A percentile compares a stretch with the other conserved stretches of the same genome.
These are phyloP conservation scores for Drosophila nasuta DNA, from an alignment of 1,140 invertebrate species.

Conservation along the genomic window DNA sequence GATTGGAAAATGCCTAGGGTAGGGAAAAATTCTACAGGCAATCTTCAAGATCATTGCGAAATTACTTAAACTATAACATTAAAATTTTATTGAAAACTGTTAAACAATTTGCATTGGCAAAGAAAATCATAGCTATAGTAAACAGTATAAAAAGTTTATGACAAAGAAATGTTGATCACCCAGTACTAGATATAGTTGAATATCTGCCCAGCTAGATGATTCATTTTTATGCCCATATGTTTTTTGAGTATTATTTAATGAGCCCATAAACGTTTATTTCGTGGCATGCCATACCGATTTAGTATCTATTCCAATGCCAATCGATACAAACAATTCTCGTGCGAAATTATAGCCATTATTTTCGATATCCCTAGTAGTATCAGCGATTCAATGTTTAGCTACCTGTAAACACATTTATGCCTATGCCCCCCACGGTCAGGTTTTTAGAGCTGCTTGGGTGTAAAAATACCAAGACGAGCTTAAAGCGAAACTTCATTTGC, in stretches of 20 bases:
- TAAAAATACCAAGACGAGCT: conserved; percentile 29
- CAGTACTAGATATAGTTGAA: background rate
- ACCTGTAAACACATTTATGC: conserved; percentile 79
- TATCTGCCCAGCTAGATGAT: background rate
- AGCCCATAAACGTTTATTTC: conserved; percentile 30
- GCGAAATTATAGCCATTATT: conserved; percentile 28
- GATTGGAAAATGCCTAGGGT: no score
- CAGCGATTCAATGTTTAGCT: conserved; percentile 59
- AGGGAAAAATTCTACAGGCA: no score
- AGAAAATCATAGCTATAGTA: no score
- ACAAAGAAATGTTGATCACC: background rate
- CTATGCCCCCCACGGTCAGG: conserved; percentile 60
- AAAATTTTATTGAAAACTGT: no score
- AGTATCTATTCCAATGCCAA: conserved; percentile 19
- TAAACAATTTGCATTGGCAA: no score
- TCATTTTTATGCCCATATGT: conserved; percentile 1
- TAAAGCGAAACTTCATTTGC: conserved; percentile 44
- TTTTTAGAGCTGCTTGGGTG: conserved; percentile 37
- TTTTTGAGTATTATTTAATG: conserved; percentile 38
- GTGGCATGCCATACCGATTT: conserved; percentile 18
- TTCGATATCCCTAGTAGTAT: conserved; percentile 26
- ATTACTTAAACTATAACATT: no score
- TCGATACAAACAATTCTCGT: conserved; percentile 26
- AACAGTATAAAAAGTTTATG: no score
- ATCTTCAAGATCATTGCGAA: no score